Percentiles rank a stretch among this genome's conserved stretches.
These are phyloP conservation scores for Acrocephalus arundinaceus DNA, from an alignment of 2,113 vertebrate species.

Conservation along the genomic window DNA sequence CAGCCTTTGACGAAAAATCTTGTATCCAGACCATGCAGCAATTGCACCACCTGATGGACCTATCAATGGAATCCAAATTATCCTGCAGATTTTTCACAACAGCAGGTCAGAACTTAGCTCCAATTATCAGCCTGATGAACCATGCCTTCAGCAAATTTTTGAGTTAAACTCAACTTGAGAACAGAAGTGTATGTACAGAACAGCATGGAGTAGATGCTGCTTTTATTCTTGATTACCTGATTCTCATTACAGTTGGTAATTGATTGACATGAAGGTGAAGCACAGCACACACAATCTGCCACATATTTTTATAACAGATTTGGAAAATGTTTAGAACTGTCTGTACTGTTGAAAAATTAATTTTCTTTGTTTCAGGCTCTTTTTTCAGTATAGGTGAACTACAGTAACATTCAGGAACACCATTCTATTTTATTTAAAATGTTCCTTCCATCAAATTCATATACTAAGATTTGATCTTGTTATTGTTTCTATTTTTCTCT, in stretches of 20 bases:
- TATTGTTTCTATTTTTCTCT: not conserved
- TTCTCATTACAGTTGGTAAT: not conserved
- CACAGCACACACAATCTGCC: not conserved
- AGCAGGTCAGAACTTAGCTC: not conserved
- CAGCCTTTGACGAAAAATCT: not conserved
- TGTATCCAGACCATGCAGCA: conserved; percentile 17
- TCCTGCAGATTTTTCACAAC: not conserved
- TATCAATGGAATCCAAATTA: not conserved
- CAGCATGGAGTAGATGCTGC: not conserved
- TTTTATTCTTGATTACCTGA: not conserved
- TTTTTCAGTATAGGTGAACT: not conserved
- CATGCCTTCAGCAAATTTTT: not conserved
- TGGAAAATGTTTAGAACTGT: not conserved
- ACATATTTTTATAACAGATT: not conserved
- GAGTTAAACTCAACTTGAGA: not conserved
- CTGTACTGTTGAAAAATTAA: not conserved
- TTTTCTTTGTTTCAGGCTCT: not conserved
- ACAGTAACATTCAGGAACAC: not conserved
- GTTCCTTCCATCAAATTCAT: not conserved
- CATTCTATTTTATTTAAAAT: not conserved
- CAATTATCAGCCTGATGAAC: not conserved
- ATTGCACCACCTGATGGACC: conserved; percentile 63
- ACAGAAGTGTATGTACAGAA: not conserved
- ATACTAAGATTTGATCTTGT: not conserved
- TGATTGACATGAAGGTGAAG: not conserved